Conservation (phyloP, 2,113 vertebrate genomes). For the Cheilinus undulatus region DNA sequence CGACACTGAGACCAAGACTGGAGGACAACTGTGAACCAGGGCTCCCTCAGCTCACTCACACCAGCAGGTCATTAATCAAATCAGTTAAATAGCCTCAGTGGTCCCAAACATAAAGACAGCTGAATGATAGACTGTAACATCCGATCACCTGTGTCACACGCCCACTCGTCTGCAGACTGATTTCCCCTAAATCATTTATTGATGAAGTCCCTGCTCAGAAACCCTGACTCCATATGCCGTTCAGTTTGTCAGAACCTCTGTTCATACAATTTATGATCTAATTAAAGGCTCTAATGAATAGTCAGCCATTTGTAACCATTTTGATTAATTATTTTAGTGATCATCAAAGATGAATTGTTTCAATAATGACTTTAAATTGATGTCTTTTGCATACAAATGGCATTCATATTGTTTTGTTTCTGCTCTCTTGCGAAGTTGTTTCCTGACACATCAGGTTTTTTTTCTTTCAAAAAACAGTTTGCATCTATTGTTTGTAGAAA, state of each 20-base stretch:
- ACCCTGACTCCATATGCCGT: constrained; percentile 15
- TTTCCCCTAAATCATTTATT: no score
- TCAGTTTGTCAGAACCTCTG: constrained; percentile 37
- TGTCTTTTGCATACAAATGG: constrained; percentile 5
- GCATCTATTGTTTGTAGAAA: no score
- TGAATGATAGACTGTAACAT: constrained; percentile 40
- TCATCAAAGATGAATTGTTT: constrained; percentile 76
- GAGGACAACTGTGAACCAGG: background rate
- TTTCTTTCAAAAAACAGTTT: no score
- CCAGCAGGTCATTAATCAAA: constrained; percentile 38
- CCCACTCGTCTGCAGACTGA: background rate
- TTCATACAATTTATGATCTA: constrained; percentile 79
- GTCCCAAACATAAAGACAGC: constrained; percentile 12
- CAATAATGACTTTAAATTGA: constrained; percentile 75
- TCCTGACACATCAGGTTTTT: no score
- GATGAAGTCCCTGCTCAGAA: constrained; percentile 47
- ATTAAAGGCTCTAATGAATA: constrained; percentile 79
- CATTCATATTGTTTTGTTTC: no score
- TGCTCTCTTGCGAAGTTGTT: no score
- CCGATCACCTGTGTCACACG: constrained; percentile 37
- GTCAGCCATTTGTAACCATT: constrained; percentile 78
- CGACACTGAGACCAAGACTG: constrained; percentile 40
- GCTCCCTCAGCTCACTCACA: background rate
- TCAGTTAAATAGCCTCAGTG: constrained; percentile 33
- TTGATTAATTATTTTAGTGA: constrained; percentile 78